These are phyloP conservation scores for Sturnira hondurensis DNA, from an alignment of 2,113 vertebrate genomes.

Conservation along the genomic window DNA sequence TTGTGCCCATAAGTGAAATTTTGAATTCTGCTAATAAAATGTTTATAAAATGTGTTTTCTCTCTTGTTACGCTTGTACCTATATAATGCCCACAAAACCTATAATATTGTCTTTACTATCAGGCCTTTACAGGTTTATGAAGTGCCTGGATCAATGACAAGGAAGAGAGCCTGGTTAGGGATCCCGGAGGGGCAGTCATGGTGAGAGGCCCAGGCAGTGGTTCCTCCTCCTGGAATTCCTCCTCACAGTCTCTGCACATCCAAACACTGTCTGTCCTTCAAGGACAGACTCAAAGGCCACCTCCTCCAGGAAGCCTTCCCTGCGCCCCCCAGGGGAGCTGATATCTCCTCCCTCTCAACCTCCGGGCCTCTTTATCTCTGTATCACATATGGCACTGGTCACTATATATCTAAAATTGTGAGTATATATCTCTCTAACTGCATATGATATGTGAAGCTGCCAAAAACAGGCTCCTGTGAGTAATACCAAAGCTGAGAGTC, in stretches of 20 bases:
- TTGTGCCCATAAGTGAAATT: background rate
- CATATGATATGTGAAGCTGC: background rate
- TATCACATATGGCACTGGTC: background rate
- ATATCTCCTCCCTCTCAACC: background rate
- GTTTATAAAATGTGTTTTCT: background rate
- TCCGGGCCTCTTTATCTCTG: background rate
- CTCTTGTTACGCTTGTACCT: background rate
- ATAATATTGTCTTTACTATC: background rate
- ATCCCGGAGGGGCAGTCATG: background rate
- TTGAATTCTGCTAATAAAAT: background rate
- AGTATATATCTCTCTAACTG: background rate
- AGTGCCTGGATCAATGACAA: background rate
- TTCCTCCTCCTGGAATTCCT: background rate
- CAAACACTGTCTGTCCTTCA: background rate
- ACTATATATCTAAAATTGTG: background rate
- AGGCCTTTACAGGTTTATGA: background rate
- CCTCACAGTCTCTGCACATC: background rate
- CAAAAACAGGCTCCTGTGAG: fast-evolving
- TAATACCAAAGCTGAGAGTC: background rate
- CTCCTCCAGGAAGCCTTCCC: background rate
- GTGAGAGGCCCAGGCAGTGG: background rate
- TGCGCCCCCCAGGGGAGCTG: background rate
- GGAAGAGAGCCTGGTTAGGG: background rate
- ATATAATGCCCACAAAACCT: background rate
- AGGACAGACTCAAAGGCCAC: background rate